Evolutionary conservation across 2,797 vertebrate genomes (phyloP).

Genomic region (Amphiprion clarkii): DNA sequence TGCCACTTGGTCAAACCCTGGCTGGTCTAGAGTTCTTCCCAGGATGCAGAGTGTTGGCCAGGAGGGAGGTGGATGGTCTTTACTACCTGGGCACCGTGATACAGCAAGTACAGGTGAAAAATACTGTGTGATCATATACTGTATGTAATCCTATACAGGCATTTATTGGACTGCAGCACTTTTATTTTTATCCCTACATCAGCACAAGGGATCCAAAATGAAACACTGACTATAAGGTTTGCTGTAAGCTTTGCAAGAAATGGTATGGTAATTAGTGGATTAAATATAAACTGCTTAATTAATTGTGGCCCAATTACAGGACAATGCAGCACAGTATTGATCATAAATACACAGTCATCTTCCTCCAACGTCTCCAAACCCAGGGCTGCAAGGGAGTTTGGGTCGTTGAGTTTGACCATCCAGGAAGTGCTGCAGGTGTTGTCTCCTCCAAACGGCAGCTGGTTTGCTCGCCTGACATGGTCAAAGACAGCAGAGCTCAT

Average conservation of each 20-base stretch:
- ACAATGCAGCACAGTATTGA: neutral
- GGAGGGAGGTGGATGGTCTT: conserved; percentile 85
- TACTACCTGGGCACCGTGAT: conserved; percentile 87
- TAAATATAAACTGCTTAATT: neutral
- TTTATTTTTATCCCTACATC: too few species aligned
- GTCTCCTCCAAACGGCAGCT: conserved; percentile 70
- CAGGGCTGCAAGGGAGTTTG: conserved; percentile 72
- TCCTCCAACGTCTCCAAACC: conserved; percentile 4
- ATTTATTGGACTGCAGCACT: too few species aligned
- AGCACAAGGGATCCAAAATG: too few species aligned
- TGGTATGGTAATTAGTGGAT: too few species aligned
- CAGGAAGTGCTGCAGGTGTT: conserved; percentile 27
- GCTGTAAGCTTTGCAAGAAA: too few species aligned
- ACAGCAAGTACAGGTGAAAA: conserved; percentile 81
- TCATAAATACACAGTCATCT: neutral
- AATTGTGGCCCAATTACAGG: neutral
- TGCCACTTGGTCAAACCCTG: conserved; percentile 22
- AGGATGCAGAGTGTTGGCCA: conserved; percentile 85
- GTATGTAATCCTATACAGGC: too few species aligned
- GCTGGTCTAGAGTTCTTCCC: conserved; percentile 54
- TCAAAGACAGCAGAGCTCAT: conserved; percentile 74
- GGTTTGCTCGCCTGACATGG: conserved; percentile 82
- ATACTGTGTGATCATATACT: neutral
- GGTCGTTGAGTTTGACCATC: conserved; percentile 85
- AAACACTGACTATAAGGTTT: too few species aligned